A percentile compares a stretch with the other conserved stretches of the same genome.
Evolutionary conservation across 35 echinoderm and acorn worm species (phyloP).

Genomic region (Ptychodera flava): DNA sequence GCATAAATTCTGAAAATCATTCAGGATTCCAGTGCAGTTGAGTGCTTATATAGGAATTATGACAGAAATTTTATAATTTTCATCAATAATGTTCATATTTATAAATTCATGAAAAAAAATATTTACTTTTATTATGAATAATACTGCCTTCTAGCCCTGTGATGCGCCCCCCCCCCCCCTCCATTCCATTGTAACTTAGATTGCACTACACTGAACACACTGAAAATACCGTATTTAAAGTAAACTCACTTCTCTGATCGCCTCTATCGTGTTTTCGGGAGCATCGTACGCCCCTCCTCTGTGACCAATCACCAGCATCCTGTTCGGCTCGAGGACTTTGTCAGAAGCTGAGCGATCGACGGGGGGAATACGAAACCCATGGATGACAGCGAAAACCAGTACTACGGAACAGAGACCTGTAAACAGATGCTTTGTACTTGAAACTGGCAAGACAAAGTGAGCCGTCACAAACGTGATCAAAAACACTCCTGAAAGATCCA

Average conservation of each 20-base stretch:
- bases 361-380: background rate
- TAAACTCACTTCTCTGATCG: constrained; percentile 57
- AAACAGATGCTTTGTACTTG: background rate
- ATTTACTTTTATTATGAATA: too few relatives aligned
- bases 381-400: background rate
- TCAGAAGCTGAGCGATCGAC: background rate
- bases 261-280: constrained; percentile 65
- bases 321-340: background rate
- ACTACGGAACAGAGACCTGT: background rate
- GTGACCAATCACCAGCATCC: constrained; percentile 32
- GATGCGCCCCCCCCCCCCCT: too few relatives aligned
- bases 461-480: background rate
- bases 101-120: too few relatives aligned
- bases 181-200: too few relatives aligned
- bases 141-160: too few relatives aligned
- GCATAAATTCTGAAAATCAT: too few relatives aligned
- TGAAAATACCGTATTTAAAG: too few relatives aligned
- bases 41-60: too few relatives aligned
- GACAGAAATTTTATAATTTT: too few relatives aligned
- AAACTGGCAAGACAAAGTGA: background rate
- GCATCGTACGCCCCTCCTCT: constrained; percentile 60
- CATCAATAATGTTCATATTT: too few relatives aligned
- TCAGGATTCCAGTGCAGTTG: too few relatives aligned
- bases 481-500: background rate
- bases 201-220: too few relatives aligned